Evolutionary conservation across 2,113 vertebrate genomes (phyloP).

Genomic region (Syngnathus floridae): DNA sequence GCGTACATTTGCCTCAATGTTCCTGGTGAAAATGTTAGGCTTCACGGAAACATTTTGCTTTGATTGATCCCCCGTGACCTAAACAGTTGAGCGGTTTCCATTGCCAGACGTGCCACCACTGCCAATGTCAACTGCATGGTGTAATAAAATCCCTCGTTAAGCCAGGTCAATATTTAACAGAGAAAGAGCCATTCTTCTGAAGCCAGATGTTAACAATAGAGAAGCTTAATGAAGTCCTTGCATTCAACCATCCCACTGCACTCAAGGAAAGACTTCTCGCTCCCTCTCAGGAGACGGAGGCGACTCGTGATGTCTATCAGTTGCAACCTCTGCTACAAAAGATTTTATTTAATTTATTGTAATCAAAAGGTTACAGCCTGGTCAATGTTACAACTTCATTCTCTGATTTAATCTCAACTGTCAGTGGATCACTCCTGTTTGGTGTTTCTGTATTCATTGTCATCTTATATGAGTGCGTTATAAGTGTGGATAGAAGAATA

Average conservation of each 20-base stretch:
- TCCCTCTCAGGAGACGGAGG: conserved; percentile 33
- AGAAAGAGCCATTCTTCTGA: conserved; percentile 69
- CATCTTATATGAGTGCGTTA: background rate
- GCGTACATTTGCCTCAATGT: conserved; percentile 31
- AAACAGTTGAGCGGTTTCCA: conserved; percentile 58
- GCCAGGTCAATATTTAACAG: conserved; percentile 64
- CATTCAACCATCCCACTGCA: conserved; percentile 62
- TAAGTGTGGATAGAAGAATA: too few species aligned
- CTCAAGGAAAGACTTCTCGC: conserved; percentile 61
- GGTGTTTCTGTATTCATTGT: background rate
- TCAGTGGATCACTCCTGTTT: background rate
- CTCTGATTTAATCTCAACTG: background rate
- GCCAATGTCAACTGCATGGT: conserved; percentile 72
- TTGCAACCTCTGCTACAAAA: conserved; percentile 2
- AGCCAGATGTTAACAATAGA: conserved; percentile 78
- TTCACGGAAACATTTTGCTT: conserved; percentile 53
- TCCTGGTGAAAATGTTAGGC: conserved; percentile 37
- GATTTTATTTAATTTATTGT: conserved; percentile 17
- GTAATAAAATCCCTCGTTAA: conserved; percentile 73
- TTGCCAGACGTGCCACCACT: conserved; percentile 62
- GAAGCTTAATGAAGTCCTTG: conserved; percentile 70
- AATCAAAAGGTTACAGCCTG: background rate
- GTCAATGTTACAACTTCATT: background rate
- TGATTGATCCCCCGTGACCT: conserved; percentile 69
- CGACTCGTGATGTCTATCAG: conserved; percentile 45